These are phyloP conservation scores for Eulemur rufifrons DNA, from an alignment of 2,113 vertebrate genomes.

Conservation along the genomic window DNA sequence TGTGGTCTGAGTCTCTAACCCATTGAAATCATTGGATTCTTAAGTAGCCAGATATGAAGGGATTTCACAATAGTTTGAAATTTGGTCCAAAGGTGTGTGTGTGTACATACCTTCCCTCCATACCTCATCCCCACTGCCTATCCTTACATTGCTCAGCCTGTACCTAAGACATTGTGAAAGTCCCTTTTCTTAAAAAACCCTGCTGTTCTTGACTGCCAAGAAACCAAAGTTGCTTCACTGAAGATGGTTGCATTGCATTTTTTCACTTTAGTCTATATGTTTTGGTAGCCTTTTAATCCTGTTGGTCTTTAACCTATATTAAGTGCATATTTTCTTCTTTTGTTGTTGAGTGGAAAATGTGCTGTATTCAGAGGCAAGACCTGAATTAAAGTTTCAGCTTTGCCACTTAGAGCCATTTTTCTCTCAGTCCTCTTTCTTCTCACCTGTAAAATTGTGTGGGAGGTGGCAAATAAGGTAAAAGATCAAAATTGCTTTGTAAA, in stretches of 20 bases:
- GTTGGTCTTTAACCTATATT: neutral
- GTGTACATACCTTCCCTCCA: neutral
- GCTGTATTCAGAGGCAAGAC: neutral
- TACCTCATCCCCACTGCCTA: no score
- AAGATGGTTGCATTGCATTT: neutral
- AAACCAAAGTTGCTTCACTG: neutral
- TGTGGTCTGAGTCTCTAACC: neutral
- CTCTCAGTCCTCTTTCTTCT: neutral
- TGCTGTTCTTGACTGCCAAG: neutral
- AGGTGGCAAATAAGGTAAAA: neutral
- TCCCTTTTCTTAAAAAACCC: neutral
- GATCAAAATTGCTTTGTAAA: neutral
- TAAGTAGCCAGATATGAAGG: neutral
- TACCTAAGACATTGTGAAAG: neutral
- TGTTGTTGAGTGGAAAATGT: neutral
- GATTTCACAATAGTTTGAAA: neutral
- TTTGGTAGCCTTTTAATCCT: slow-evolving; percentile 1
- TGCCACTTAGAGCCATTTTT: neutral
- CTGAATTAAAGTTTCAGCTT: neutral
- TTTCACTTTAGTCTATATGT: neutral
- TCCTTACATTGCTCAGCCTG: neutral
- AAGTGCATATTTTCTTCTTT: neutral
- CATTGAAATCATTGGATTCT: slow-evolving; percentile 29
- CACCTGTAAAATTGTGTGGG: neutral
- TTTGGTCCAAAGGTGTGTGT: neutral